A percentile compares a stretch with the other conserved stretches of the same genome.
Conservation (phyloP, 2,797 vertebrate species). For the Euthynnus affinis region DNA sequence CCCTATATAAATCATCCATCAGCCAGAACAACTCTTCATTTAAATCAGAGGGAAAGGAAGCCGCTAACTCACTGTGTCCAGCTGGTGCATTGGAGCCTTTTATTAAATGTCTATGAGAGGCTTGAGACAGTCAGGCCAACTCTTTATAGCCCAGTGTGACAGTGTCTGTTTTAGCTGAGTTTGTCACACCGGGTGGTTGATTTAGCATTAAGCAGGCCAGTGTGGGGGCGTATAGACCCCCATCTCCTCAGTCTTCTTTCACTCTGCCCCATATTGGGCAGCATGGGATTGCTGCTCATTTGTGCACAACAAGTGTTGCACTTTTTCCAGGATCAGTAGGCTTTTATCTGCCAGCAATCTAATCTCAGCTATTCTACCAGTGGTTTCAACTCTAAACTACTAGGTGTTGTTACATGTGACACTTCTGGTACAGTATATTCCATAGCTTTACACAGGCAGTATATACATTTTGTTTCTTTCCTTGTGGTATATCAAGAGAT, state of each 20-base stretch:
- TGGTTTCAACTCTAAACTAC: slow-evolving; percentile 18
- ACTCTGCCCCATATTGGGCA: slow-evolving; percentile 43
- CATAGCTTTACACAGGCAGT: background rate
- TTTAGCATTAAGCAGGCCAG: slow-evolving; percentile 56
- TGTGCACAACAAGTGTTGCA: slow-evolving; percentile 35
- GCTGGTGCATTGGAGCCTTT: slow-evolving; percentile 17
- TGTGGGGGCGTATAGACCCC: slow-evolving; percentile 40
- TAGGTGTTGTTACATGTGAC: slow-evolving; percentile 11
- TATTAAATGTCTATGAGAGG: slow-evolving; percentile 26
- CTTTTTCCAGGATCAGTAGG: slow-evolving; percentile 37
- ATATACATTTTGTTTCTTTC: background rate
- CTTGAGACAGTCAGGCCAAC: slow-evolving; percentile 27
- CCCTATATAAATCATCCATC: slow-evolving; percentile 12
- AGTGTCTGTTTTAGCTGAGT: slow-evolving; percentile 46
- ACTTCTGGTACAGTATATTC: background rate
- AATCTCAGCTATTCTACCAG: slow-evolving; percentile 13
- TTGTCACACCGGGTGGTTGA: slow-evolving; percentile 69
- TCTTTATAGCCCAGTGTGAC: slow-evolving; percentile 49
- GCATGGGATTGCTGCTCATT: slow-evolving; percentile 36
- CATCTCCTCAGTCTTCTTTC: slow-evolving; percentile 25
- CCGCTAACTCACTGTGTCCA: slow-evolving; percentile 12
- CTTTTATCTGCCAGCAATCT: slow-evolving; percentile 18
- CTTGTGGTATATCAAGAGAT: background rate
- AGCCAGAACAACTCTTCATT: slow-evolving; percentile 20
- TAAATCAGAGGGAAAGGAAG: slow-evolving; percentile 9